Conservation (phyloP, 2,888 invertebrate species). For the Drosophila pseudotalamancana region DNA sequence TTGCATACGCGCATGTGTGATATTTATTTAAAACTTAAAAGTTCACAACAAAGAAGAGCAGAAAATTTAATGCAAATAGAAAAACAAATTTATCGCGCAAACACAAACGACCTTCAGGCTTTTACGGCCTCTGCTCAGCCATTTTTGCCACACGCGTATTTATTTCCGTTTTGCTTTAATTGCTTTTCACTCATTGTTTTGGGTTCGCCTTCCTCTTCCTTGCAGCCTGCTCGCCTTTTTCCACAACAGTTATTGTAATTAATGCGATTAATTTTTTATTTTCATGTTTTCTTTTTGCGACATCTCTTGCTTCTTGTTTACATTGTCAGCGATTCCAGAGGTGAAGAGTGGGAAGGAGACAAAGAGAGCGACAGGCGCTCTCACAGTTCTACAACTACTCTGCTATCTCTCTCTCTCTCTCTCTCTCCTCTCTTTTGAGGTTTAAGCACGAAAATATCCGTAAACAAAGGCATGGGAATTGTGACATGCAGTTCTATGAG, state of each 20-base stretch:
- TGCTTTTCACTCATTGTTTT: slow-evolving; percentile 22
- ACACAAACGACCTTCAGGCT: slow-evolving; percentile 70
- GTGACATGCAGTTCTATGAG: neutral
- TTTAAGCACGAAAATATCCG: neutral
- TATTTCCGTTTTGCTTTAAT: slow-evolving; percentile 46
- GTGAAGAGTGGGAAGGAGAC: neutral
- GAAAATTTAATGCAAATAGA: neutral
- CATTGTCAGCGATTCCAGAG: neutral
- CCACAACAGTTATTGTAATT: slow-evolving; percentile 19
- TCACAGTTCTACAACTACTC: neutral
- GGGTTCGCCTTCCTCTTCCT: slow-evolving; percentile 18
- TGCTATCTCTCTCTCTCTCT: neutral
- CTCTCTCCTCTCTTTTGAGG: neutral
- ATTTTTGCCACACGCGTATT: slow-evolving; percentile 24
- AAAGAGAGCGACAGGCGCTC: neutral
- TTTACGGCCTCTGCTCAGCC: slow-evolving; percentile 21
- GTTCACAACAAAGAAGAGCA: neutral
- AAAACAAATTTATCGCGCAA: slow-evolving; percentile 54
- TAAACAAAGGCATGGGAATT: slow-evolving; percentile 8
- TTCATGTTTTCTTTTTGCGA: slow-evolving; percentile 9
- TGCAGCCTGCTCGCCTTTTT: slow-evolving; percentile 12
- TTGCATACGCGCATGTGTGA: slow-evolving; percentile 52
- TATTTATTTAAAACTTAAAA: slow-evolving; percentile 51
- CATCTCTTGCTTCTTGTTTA: slow-evolving; percentile 6
- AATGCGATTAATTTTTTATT: slow-evolving; percentile 17